Base-by-base conservation (phyloP, 2,888 invertebrate genomes). In the Idaea dimidiata region DNA sequence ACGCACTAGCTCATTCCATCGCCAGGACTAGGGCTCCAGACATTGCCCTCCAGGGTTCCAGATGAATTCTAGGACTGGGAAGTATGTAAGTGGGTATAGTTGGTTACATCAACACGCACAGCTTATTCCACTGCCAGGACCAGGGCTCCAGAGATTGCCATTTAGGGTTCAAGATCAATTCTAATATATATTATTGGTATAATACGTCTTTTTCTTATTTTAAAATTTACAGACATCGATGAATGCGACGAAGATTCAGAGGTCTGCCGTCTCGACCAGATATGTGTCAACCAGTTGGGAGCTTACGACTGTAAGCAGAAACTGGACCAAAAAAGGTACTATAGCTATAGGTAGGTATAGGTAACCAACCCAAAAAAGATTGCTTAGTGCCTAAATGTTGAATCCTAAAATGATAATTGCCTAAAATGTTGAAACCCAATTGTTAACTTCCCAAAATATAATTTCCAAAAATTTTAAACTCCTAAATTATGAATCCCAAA, bases 251-350 rank as follows among this genome's bases (percentile, higher is more conserved):
- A 95, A n/a, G 95, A 95, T 0, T 94, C 93, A 7, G 96, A 97
- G 70, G 94, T 96, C 58, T 99, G 99, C 80, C 93, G 94, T 0
- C 76, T 89, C 0, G 95, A 95, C 59, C 97, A 98, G 82, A 93
- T 94, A 2, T 99, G 99, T 77, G 93, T 95, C 59, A 99, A 99
- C 83, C 94, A 95, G 5, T 94, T 94, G 0, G 98, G 98, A 6
- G 95, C 96, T 17, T 97, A 96, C 74, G 93, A 95, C 14, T 97
- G 97, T 75, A 94, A 94, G 54, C 95, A 70, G 1, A 84, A 76
- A 65, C 62, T 59, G 0, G 76, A 73, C n/a, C 64, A 60, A 56
- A 66, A 60, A 0, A 78, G 75, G 84, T 85, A 78, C 24, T n/a
- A n/a, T n/a, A n/a, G n/a, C n/a, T n/a, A n/a, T n/a, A n/a, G n/a